These are phyloP conservation scores for Acleris cristana DNA, from an alignment of 2,888 invertebrate species.

Conservation along the genomic window DNA sequence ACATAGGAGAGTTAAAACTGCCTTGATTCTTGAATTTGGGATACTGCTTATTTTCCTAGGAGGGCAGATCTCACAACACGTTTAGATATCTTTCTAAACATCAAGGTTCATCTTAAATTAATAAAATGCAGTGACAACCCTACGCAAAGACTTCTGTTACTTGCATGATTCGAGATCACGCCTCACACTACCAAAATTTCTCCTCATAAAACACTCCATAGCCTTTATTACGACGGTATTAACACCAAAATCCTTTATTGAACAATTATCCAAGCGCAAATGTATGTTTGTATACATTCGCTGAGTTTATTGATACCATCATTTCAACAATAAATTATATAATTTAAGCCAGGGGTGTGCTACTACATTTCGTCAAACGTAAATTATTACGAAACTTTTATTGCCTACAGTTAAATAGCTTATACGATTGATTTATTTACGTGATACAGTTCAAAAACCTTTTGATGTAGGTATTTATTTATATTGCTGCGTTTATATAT, in stretches of 20 bases:
- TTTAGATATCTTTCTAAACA: too few species aligned
- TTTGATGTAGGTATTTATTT: too few species aligned
- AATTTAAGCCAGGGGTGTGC: constrained; percentile 17
- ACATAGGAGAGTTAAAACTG: too few species aligned
- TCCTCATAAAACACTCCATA: constrained; percentile 1
- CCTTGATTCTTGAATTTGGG: too few species aligned
- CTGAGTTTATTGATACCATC: constrained; percentile 34
- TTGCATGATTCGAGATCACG: constrained; percentile 40
- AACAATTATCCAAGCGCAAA: neutral
- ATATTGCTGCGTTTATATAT: too few species aligned
- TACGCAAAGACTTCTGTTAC: constrained; percentile 28
- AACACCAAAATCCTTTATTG: constrained; percentile 2
- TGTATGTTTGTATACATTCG: constrained; percentile 23
- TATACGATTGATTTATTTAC: neutral
- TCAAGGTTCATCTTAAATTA: too few species aligned
- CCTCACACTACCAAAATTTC: constrained; percentile 17
- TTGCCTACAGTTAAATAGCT: neutral
- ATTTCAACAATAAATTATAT: constrained; percentile 38
- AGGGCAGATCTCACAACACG: too few species aligned
- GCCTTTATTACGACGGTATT: constrained; percentile 5
- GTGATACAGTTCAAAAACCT: neutral
- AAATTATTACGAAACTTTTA: constrained; percentile 21
- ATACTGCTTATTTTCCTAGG: too few species aligned
- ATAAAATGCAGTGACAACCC: constrained; percentile 22
- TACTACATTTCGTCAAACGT: constrained; percentile 9